Evolutionary conservation across 2,797 vertebrate genomes (phyloP), one percentile per base, ranked within the genome.

Genomic region (Florisuga fusca): DNA sequence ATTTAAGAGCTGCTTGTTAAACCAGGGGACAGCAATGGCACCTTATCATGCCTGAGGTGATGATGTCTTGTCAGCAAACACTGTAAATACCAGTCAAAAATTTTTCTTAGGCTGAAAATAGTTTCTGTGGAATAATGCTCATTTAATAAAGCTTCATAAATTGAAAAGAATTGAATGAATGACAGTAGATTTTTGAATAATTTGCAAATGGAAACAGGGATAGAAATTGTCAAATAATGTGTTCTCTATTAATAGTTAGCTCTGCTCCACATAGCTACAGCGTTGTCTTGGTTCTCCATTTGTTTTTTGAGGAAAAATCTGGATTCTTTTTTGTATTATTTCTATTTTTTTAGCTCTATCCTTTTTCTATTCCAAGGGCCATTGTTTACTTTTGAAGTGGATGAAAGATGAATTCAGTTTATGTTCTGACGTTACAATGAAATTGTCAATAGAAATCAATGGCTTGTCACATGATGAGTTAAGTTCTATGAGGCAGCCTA

Each of bases 381-480:
- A 89, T 95, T 98, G 97, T 98, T 98, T 97, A 97, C 94, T 90
- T 96, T 86, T 76, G 85, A 97, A 94, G 94, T 34, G 64, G 94
- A 85, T 72, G 87, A 96, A 96, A 96, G 96, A 97, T 96, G 95
- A 96, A 97, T 97, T 95, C 78, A 46, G 96, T 90, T 96, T 97
- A 67, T 2, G 3, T 94, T 94, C 89, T 97, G 97, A 94, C 97
- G 93, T 97, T 82, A 96, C 96, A 97, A 97, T 96, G 95, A 97
- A 97, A 97, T 94, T 93, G 96, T 97, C 97, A 93, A 96, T 97
- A 97, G 97, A 96, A 98, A 98, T 97, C 97, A 96, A 94, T 98
- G 97, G 67, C 94, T 96, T 93, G 94, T 96, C 95, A 87, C 94
- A 67, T 84, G 94, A 96, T 96, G 95, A 96, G 95, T 93, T 90